These are phyloP conservation scores for Lithobius niger DNA, from an alignment of 1,140 invertebrate genomes.

Conservation along the genomic window DNA sequence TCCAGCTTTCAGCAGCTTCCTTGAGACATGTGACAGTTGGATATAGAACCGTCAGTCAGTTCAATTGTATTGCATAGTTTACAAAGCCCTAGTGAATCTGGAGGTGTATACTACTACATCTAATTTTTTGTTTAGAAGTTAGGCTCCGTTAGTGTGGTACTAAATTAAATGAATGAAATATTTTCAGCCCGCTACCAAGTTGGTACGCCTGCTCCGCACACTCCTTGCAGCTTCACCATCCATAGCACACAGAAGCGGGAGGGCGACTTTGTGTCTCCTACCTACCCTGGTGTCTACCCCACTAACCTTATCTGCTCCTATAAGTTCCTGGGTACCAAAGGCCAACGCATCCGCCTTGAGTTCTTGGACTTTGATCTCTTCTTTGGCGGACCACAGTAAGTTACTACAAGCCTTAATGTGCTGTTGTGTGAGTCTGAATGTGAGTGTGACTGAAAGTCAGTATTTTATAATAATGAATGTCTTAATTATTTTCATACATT, in stretches of 20 bases:
- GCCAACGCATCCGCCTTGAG: slow-evolving; percentile 85
- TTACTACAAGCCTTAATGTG: too few relatives aligned
- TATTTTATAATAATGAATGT: too few relatives aligned
- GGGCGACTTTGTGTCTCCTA: slow-evolving; percentile 85
- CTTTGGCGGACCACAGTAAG: slow-evolving; percentile 96
- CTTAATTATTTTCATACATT: too few relatives aligned
- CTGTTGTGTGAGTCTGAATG: too few relatives aligned
- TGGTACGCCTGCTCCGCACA: slow-evolving; percentile 58
- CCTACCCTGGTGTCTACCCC: slow-evolving; percentile 97
- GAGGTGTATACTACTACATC: slow-evolving; percentile 3
- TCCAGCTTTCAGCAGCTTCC: too few relatives aligned
- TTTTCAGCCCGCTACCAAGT: slow-evolving; percentile 58
- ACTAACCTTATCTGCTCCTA: slow-evolving; percentile 88
- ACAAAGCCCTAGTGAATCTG: too few relatives aligned
- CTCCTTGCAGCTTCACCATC: slow-evolving; percentile 65
- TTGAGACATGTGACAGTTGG: too few relatives aligned
- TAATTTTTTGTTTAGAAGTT: slow-evolving; percentile 12
- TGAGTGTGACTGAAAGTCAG: too few relatives aligned
- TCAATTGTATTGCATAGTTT: too few relatives aligned
- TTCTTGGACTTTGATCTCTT: slow-evolving; percentile 98
- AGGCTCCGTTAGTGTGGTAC: too few relatives aligned
- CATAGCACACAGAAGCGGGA: slow-evolving; percentile 56
- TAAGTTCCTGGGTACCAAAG: slow-evolving; percentile 75
- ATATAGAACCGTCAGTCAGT: neutral
- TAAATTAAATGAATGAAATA: too few relatives aligned